Base-by-base conservation (phyloP, 2,797 vertebrate species). In the Denticeps clupeoides region DNA sequence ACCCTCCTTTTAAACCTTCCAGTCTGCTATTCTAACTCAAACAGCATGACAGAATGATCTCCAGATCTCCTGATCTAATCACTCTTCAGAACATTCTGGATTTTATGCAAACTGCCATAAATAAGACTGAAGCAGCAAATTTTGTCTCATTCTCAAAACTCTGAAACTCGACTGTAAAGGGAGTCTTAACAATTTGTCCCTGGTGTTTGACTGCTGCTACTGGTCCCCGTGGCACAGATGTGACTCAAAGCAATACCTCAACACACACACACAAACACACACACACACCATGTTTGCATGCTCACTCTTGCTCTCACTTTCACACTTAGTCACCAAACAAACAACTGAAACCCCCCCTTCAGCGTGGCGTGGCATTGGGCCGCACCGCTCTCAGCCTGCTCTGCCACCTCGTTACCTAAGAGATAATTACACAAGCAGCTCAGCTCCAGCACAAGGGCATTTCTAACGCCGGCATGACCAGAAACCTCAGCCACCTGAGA, bases 401-500 rank as follows among this genome's bases (percentile, higher is more conserved):
- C 69, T 71, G 62, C 68, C 70, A 47, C 60, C 53, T 33, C n/a
- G 69, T 81, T 79, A 75, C 47, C 35, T 72, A 81, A 81, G 58
- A 53, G 61, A 72, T 69, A 77, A 77, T 81, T 79, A 82, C 64
- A 74, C 72, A 82, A 76, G 67, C 63, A 54, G 70, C 65, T 66
- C 70, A 66, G 47, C 5, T 31, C 22, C 63, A 46, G 66, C 69
- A 53, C 69, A 73, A 72, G 75, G 70, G 63, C 71, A 67, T 67
- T 63, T 49, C 28, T 27, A 66, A 56, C 51, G 15, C 29, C 59
- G 48, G 57, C 32, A 45, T 47, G 46, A 64, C 51, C 53, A 62
- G 58, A 49, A 51, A 58, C 32, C 31, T 11, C 19, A 24, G 16
- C 12, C 19, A 47, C 53, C 49, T 11, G 49, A 10, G 49, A 6